These are phyloP conservation scores for Octonoba sinensis DNA, from an alignment of 2,888 invertebrate genomes.

Conservation along the genomic window DNA sequence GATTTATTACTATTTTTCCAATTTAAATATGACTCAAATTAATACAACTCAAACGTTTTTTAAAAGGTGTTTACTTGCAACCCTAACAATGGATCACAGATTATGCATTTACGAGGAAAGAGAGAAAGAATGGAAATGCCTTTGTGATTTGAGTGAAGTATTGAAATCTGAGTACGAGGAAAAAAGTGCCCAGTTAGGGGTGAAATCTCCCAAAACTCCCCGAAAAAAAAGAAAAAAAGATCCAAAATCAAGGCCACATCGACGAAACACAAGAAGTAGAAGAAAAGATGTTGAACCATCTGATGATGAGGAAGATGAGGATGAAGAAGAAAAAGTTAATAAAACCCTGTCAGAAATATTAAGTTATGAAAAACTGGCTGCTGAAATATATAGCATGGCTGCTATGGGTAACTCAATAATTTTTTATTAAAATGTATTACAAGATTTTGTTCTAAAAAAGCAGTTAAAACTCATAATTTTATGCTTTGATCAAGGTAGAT, in stretches of 20 bases:
- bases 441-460: neutral
- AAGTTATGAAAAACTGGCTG: conserved; percentile 14
- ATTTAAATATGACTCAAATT: no score
- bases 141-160: conserved; percentile 45
- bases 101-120: conserved; percentile 39
- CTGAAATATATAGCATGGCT: conserved; percentile 30
- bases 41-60: neutral
- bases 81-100: conserved; percentile 53
- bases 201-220: neutral
- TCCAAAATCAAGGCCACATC: neutral
- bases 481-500: no score
- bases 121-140: conserved; percentile 35
- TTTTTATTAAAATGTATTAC: neutral
- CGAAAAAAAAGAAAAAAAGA: neutral
- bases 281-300: neutral
- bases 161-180: conserved; percentile 8
- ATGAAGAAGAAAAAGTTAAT: conserved; percentile 5
- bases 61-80: conserved; percentile 50
- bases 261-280: conserved; percentile 6
- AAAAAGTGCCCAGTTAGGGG: neutral
- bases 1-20: no score
- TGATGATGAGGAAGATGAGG: conserved; percentile 10
- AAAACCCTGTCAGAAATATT: conserved; percentile 4
- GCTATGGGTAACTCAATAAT: conserved; percentile 30
- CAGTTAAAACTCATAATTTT: no score